phyloP scores from a whole-genome alignment of 2,888 invertebrate genomes.

The Eumacrocentrus americanus region DNA sequence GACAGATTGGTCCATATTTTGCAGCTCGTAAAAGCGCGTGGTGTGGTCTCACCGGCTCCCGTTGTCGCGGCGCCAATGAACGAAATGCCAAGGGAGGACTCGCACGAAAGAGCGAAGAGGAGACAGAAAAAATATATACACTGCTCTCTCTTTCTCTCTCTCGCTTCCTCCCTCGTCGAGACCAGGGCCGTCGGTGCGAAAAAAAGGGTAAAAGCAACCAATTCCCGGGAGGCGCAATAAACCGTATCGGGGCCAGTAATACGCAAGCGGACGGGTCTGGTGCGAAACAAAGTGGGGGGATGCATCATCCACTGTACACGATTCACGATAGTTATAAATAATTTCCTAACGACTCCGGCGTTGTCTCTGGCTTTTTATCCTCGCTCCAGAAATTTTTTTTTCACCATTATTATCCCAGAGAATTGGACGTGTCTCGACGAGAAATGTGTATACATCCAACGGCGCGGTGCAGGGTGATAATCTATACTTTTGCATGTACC shows the following conservation, averaged over 20 bases:
- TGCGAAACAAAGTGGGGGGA: conserved; percentile 15
- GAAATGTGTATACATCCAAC: neutral
- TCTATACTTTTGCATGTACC: conserved; percentile 10
- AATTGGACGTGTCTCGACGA: conserved; percentile 17
- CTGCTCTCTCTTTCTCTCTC: no score
- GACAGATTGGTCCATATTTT: conserved; percentile 57
- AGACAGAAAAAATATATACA: conserved; percentile 7
- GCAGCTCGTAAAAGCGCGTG: conserved; percentile 53
- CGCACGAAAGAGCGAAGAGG: neutral
- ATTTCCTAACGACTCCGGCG: conserved; percentile 28
- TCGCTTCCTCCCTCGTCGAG: neutral
- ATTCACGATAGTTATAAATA: conserved; percentile 31
- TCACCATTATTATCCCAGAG: conserved; percentile 11
- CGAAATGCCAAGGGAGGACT: conserved; percentile 34
- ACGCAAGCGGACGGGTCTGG: neutral
- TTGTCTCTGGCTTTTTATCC: conserved; percentile 27
- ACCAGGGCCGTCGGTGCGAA: neutral
- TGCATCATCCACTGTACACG: conserved; percentile 18
- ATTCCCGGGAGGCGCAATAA: conserved; percentile 31
- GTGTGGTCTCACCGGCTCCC: conserved; percentile 39
- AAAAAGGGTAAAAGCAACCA: conserved; percentile 15
- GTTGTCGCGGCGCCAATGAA: conserved; percentile 37
- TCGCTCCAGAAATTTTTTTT: conserved; percentile 8
- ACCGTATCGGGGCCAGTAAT: conserved; percentile 31
- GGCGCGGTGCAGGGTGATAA: conserved; percentile 7